phyloP scores from a whole-genome alignment of 2,888 invertebrate genomes.

The Drosophila flavopinicola region DNA sequence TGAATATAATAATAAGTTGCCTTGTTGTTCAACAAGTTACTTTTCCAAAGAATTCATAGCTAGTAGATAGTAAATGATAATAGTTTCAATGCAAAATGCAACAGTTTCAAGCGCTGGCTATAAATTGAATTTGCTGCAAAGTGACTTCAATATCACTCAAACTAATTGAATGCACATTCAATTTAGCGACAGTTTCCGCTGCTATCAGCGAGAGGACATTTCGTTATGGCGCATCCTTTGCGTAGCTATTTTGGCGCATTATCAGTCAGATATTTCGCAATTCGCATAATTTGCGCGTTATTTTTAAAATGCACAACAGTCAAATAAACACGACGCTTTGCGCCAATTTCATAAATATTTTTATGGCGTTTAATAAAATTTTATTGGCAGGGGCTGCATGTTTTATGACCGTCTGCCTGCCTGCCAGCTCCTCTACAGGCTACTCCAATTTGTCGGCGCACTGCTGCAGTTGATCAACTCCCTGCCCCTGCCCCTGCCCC shows the following conservation, averaged over 20 bases:
- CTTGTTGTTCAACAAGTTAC: no score
- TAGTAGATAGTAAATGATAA: neutral
- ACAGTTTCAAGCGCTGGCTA: no score
- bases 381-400: conserved; percentile 64
- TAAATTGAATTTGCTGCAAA: neutral
- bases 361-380: conserved; percentile 78
- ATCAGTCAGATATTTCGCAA: conserved; percentile 48
- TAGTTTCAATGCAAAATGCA: neutral
- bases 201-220: neutral
- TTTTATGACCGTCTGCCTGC: conserved; percentile 52
- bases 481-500: neutral
- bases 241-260: conserved; percentile 42
- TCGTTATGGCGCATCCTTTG: conserved; percentile 25
- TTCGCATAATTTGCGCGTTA: conserved; percentile 70
- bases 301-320: conserved; percentile 66
- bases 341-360: conserved; percentile 77
- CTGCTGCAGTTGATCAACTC: conserved; percentile 66
- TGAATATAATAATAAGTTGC: no score
- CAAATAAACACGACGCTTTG: conserved; percentile 68
- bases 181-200: neutral
- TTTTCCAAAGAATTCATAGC: no score
- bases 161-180: conserved; percentile 1
- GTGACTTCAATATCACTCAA: no score
- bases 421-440: conserved; percentile 2
- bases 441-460: conserved; percentile 71